Evolutionary conservation across 2,888 invertebrate genomes (phyloP).

Genomic region (Sinohyriopsis cumingii): DNA sequence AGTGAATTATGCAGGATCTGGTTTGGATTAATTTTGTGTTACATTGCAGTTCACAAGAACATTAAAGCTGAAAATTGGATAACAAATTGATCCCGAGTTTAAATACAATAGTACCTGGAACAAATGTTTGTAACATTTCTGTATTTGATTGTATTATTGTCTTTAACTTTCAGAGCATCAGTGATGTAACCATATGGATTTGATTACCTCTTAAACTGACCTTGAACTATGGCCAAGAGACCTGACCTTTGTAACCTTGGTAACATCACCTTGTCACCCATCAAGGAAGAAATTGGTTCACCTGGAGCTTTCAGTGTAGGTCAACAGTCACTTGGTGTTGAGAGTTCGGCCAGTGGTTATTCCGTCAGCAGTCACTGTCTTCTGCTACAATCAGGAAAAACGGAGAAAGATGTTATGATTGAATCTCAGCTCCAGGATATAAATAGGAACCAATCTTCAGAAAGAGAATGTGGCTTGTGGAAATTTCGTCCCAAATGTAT

Average conservation of each 20-base stretch:
- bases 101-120: too few relatives aligned
- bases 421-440: slow-evolving; percentile 33
- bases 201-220: background rate
- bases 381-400: slow-evolving; percentile 40
- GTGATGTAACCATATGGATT: background rate
- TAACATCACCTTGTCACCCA: slow-evolving; percentile 8
- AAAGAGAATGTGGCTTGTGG: slow-evolving; percentile 86
- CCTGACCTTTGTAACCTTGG: slow-evolving; percentile 20
- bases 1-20: too few relatives aligned
- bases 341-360: slow-evolving; percentile 56
- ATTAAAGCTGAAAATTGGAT: too few relatives aligned
- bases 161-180: too few relatives aligned
- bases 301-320: slow-evolving; percentile 52
- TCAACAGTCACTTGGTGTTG: slow-evolving; percentile 47
- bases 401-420: slow-evolving; percentile 49
- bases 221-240: slow-evolving; percentile 17
- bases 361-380: slow-evolving; percentile 53
- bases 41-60: too few relatives aligned
- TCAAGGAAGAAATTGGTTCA: slow-evolving; percentile 33
- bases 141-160: too few relatives aligned
- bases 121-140: too few relatives aligned
- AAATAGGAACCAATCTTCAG: slow-evolving; percentile 1
- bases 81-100: too few relatives aligned
- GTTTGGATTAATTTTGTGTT: too few relatives aligned
- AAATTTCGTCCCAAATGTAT: slow-evolving; percentile 88